phyloP scores from a whole-genome alignment of 2,113 vertebrate genomes.

The Equus quagga region DNA sequence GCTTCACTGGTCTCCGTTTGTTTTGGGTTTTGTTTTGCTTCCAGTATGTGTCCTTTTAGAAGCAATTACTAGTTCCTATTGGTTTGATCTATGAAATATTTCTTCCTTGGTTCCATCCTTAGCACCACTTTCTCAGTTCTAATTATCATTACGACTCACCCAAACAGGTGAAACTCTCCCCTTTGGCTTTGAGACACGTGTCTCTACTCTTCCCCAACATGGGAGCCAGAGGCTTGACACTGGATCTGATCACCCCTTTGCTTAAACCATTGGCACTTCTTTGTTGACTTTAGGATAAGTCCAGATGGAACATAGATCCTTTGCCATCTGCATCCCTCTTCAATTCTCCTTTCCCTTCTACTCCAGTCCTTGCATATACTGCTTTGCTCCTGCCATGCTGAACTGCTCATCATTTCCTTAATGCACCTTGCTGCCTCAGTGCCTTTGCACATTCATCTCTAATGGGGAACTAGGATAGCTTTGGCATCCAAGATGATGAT shows the following conservation, averaged over 20 bases:
- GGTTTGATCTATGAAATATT: background rate
- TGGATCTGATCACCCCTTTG: background rate
- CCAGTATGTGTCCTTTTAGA: background rate
- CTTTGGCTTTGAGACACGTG: background rate
- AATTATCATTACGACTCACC: background rate
- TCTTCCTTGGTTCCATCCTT: background rate
- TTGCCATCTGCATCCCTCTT: background rate
- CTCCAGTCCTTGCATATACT: background rate
- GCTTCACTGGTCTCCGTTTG: background rate
- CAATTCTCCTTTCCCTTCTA: background rate
- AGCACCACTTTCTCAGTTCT: background rate
- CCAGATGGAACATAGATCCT: background rate
- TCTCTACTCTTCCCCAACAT: background rate
- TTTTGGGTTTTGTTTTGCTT: background rate
- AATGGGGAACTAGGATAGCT: background rate
- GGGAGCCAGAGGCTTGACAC: background rate
- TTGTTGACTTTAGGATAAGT: accelerated
- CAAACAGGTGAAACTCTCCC: background rate
- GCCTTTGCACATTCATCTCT: background rate
- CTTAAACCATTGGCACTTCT: background rate
- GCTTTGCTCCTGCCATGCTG: background rate
- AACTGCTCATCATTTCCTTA: background rate
- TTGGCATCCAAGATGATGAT: background rate
- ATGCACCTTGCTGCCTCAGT: background rate
- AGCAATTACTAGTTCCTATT: background rate